Base-by-base conservation (phyloP, 2,797 vertebrate genomes). In the Artibeus jamaicensis region DNA sequence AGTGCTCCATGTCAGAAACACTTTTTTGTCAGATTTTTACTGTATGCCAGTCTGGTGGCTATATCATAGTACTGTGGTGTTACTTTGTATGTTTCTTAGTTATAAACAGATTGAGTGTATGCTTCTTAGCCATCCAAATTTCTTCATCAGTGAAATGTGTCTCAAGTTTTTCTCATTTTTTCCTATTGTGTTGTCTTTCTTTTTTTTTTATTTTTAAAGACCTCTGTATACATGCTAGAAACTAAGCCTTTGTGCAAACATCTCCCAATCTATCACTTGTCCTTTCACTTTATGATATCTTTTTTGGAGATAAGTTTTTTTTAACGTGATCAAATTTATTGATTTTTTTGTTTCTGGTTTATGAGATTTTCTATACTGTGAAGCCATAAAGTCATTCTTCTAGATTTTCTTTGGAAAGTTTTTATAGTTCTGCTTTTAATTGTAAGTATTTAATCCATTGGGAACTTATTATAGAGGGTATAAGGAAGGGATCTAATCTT, bases 281-380 rank as follows among this genome's bases (percentile, higher is more conserved):
- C 50, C 68, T 81, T 74, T 86, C 42, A 81, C 12, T 65, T 73
- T 87, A 11, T 78, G 73, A 18, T 84, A 24, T 84, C 5, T 84
- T 71, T 91, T 84, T 88, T 59, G 73, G 42, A 96, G 53, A 83
- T 22, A 86, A 62, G 53, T 87, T 88, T n/a, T 79, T 79, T 85
- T 71, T 65, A 90, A 90, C 68, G 42, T 68, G 68, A 19, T 85
- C 22, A 89, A 32, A 55, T 88, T 73, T 73, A 42, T 94, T 91
- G 39, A 83, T 50, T 86, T 70, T 79, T 55, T 55, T 78, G 18
- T 57, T 79, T 93, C 29, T 76, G 82, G 10, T 74, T 76, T 73
- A 74, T 79, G 26, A 79, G 67, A 67, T 76, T 16, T 48, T 85
- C n/a, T 86, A 3, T 71, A 71, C 4, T 53, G 24, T 29, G 6